phyloP scores from a whole-genome alignment of 2,797 vertebrate species.

The Chanos chanos region DNA sequence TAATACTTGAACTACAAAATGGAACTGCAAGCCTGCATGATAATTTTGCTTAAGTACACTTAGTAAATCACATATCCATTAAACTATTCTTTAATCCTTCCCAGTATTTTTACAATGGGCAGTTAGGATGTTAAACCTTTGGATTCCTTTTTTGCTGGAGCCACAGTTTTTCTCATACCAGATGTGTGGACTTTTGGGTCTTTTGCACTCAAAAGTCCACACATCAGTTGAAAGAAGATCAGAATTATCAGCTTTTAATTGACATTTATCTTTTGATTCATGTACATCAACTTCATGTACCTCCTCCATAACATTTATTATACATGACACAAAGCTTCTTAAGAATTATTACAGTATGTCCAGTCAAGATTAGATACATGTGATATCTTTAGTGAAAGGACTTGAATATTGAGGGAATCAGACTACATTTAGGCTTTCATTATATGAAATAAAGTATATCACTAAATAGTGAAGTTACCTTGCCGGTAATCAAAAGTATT shows the following conservation, averaged over 20 bases:
- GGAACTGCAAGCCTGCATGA: conserved; percentile 39
- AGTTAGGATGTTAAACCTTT: conserved; percentile 45
- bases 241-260: conserved; percentile 10
- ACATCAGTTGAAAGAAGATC: conserved; percentile 22
- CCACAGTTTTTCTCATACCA: conserved; percentile 32
- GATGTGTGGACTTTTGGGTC: background rate
- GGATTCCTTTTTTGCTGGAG: conserved; percentile 51
- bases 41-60: conserved; percentile 59
- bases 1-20: too few relatives aligned
- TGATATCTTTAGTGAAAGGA: too few relatives aligned
- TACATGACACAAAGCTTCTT: too few relatives aligned
- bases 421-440: too few relatives aligned
- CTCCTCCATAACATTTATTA: background rate
- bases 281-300: background rate
- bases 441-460: too few relatives aligned
- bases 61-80: conserved; percentile 67
- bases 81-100: conserved; percentile 68
- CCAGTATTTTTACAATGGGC: conserved; percentile 56
- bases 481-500: too few relatives aligned
- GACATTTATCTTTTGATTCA: conserved; percentile 13
- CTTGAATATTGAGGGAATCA: too few relatives aligned
- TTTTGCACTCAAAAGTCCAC: background rate
- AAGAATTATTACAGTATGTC: too few relatives aligned
- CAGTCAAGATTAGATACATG: too few relatives aligned
- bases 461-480: too few relatives aligned